These are phyloP conservation scores for Rousettus leschenaultii DNA, from an alignment of 2,113 vertebrate species.

Conservation along the genomic window DNA sequence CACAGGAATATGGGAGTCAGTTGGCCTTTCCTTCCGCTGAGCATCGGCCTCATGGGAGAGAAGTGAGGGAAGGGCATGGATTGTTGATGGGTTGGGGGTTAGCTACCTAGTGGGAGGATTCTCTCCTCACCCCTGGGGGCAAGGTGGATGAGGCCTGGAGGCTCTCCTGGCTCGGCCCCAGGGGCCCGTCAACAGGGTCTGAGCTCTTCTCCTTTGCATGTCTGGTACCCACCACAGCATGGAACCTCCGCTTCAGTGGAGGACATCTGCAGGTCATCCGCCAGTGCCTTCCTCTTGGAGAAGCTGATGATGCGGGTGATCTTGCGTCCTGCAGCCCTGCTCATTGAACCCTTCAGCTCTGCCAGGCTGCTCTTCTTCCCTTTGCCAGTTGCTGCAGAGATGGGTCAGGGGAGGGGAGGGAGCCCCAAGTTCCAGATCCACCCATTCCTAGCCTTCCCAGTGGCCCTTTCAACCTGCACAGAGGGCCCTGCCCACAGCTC, in stretches of 20 bases:
- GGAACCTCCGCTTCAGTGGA: constrained; percentile 89
- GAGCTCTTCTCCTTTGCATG: rapidly evolving
- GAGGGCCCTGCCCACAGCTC: neutral
- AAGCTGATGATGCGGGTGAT: constrained; percentile 98
- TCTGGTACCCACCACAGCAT: constrained; percentile 86
- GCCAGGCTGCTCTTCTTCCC: constrained; percentile 92
- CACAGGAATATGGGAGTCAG: neutral
- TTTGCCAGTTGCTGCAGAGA: constrained; percentile 80
- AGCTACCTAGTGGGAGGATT: neutral
- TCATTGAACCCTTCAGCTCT: constrained; percentile 95
- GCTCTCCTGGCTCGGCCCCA: rapidly evolving
- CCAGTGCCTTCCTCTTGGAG: constrained; percentile 92
- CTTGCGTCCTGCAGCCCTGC: constrained; percentile 94
- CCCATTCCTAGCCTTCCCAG: neutral
- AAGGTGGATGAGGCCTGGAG: neutral
- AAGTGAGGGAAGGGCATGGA: neutral
- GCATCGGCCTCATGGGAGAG: neutral
- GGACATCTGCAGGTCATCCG: constrained; percentile 85
- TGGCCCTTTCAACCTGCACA: neutral
- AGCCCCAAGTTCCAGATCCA: neutral
- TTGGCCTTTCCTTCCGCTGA: neutral
- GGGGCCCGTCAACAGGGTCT: rapidly evolving
- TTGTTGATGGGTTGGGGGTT: neutral
- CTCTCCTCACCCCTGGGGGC: neutral
- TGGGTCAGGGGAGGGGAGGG: neutral